A percentile compares a stretch with the other conserved stretches of the same genome.
Conservation (phyloP, 2,797 vertebrate species). For the Aphelocoma californica region DNA sequence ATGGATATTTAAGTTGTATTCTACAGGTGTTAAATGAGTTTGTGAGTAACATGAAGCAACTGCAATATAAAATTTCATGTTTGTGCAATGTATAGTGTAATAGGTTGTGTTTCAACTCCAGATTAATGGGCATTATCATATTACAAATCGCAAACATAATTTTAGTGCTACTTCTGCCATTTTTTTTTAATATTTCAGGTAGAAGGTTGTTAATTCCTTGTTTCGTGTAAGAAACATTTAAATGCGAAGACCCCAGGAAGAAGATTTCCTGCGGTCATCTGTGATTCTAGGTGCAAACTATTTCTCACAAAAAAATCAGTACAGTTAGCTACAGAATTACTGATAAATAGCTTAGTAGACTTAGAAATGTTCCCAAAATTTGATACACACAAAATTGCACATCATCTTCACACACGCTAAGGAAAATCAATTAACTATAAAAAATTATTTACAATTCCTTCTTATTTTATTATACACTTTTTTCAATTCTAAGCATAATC, state of each 20-base stretch:
- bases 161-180: not conserved
- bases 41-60: not conserved
- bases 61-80: not conserved
- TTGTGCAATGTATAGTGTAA: fast-evolving
- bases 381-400: not conserved
- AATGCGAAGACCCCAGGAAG: not conserved
- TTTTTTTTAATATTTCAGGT: not conserved
- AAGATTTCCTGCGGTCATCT: not conserved
- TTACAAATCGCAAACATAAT: not conserved
- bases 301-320: not conserved
- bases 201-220: not conserved
- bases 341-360: not conserved
- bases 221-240: not conserved
- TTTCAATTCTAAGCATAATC: not conserved
- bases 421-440: not conserved
- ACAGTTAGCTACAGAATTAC: not conserved
- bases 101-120: not conserved
- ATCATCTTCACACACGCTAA: not conserved
- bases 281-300: not conserved
- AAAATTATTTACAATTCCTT: not conserved
- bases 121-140: not conserved
- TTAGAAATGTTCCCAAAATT: not conserved
- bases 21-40: not conserved
- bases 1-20: not conserved
- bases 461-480: not conserved